Percentiles rank a stretch among this genome's conserved stretches.
phyloP scores from a whole-genome alignment of 2,888 invertebrate species.

The Lithophane semibrunnea region DNA sequence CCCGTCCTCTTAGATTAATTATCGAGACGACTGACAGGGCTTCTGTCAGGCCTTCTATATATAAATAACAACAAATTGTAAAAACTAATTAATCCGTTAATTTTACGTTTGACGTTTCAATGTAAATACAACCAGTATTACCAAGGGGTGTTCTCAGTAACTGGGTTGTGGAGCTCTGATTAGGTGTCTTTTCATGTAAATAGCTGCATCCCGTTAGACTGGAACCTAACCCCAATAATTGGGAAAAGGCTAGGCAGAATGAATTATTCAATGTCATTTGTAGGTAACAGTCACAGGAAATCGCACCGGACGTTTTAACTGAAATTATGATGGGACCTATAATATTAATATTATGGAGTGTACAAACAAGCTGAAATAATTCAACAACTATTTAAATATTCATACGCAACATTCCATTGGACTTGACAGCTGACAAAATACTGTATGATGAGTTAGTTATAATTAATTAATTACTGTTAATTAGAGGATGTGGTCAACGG shows the following conservation, averaged over 20 bases:
- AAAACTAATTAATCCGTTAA: constrained; percentile 1
- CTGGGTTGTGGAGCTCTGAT: too few relatives aligned
- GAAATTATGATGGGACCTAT: not conserved
- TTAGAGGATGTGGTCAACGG: constrained; percentile 3
- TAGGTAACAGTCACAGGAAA: not conserved
- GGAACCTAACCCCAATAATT: too few relatives aligned
- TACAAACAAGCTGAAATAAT: constrained; percentile 23
- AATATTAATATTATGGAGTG: not conserved
- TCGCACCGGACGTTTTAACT: not conserved
- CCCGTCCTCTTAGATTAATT: not conserved
- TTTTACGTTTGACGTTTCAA: constrained; percentile 1
- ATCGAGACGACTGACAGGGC: not conserved
- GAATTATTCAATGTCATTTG: not conserved
- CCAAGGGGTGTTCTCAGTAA: too few relatives aligned
- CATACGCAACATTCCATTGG: constrained; percentile 19
- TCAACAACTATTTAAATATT: constrained; percentile 25
- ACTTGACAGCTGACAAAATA: constrained; percentile 44
- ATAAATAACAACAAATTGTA: constrained; percentile 3
- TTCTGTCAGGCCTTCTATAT: too few relatives aligned
- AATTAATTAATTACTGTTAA: constrained; percentile 12
- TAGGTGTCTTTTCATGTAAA: too few relatives aligned
- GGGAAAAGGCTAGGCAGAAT: too few relatives aligned
- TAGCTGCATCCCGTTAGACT: too few relatives aligned
- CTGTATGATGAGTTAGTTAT: not conserved
- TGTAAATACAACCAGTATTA: not conserved